Conservation (phyloP, 2,113 vertebrate genomes). For the Charina bottae region DNA sequence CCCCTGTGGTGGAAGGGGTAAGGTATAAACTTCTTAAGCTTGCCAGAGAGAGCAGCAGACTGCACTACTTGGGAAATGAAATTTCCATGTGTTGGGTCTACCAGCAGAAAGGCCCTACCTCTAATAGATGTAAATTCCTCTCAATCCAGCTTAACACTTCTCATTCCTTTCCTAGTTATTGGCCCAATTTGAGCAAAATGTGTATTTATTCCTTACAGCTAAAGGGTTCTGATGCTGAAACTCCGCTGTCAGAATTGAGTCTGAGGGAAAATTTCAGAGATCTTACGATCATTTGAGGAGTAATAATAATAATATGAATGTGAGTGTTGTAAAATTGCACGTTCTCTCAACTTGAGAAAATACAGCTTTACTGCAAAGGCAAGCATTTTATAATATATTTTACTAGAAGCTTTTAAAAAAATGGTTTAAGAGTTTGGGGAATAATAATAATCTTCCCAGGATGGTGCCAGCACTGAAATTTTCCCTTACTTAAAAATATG, state of each 20-base stretch:
- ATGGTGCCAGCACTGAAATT: conserved; percentile 38
- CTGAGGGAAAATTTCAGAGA: background rate
- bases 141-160: background rate
- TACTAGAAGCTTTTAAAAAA: conserved; percentile 28
- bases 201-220: background rate
- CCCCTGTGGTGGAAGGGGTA: background rate
- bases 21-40: background rate
- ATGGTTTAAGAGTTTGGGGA: conserved; percentile 40
- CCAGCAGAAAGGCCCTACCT: background rate
- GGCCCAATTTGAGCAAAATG: background rate
- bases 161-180: background rate
- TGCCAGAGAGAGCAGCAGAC: too few relatives aligned
- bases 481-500: conserved; percentile 6
- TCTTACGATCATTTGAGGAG: background rate
- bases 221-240: background rate
- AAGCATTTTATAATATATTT: conserved; percentile 34
- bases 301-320: background rate
- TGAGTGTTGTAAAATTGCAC: background rate
- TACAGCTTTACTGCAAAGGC: conserved; percentile 43
- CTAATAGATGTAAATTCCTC: background rate
- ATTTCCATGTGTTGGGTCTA: background rate
- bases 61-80: background rate
- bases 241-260: background rate
- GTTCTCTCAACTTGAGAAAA: background rate
- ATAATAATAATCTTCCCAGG: conserved; percentile 35